Evolutionary conservation across 2,113 vertebrate species (phyloP), one percentile per base, ranked within the genome.

Genomic region (Crotalus tigris): DNA sequence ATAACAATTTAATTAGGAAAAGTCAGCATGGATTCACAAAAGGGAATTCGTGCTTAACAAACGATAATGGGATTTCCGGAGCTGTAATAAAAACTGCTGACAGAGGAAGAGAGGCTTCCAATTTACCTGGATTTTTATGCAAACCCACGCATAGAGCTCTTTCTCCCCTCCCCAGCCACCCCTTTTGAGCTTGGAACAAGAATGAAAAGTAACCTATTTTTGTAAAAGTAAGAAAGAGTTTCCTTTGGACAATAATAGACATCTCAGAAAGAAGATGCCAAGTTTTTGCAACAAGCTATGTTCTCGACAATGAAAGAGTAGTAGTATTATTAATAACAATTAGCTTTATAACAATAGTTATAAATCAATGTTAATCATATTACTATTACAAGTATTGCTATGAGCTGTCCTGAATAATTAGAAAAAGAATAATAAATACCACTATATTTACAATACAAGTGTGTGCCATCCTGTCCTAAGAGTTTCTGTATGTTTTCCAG

Each of bases 1-100:
- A 95, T 94, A 91, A 93, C 86, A 17, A 87, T 95, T 95, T 95
- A 96, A 96, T 96, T 96, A 95, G n/a, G 81, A 93, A 94, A 96
- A 96, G 91, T 93, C 96, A 96, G 90, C 91, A 95, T 88, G 93
- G 87, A 94, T 95, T 95, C 94, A 93, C 0, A 33, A 96, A 95
- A 95, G 88, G 57, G 94, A 93, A 61, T n/a, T 93, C 90, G 46
- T 95, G 87, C 57, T 94, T 96, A 94, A 93, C 93, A 94, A 88
- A n/a, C 0, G 33, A 57, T 95, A 88, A 93, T 94, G 91, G 91
- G 59, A 91, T 89, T 94, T 96, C 94, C 89, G 57, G 96, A 87
- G 57, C 85, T 69, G 89, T 93, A 94, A 93, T 93, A 95, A 94
- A 96, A 93, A 59, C 87, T 92, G 58, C 75, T 95, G 93, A 94